Conservation (phyloP, 1,140 invertebrate species). For the Teleopsis dalmanni region DNA sequence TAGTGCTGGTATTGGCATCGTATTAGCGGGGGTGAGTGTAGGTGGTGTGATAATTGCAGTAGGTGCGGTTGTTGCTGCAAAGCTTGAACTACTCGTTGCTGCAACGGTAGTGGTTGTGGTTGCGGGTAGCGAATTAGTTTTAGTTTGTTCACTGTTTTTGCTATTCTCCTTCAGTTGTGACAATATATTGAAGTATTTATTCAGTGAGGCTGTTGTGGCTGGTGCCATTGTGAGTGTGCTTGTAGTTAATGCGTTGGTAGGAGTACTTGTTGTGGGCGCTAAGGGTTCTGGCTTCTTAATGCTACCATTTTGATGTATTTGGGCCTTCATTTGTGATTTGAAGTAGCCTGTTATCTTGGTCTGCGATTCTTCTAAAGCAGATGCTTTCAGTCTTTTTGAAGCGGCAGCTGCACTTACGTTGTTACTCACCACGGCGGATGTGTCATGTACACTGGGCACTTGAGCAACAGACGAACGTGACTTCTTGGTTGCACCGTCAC, state of each 20-base stretch:
- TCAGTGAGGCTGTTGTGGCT: conserved; percentile 37
- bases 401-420: conserved; percentile 5
- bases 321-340: conserved; percentile 67
- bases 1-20: conserved; percentile 24
- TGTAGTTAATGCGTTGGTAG: conserved; percentile 7
- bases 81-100: conserved; percentile 8
- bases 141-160: conserved; percentile 15
- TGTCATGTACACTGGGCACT: conserved; percentile 2
- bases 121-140: not conserved
- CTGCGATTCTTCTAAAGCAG: conserved; percentile 39
- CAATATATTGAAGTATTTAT: conserved; percentile 41
- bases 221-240: conserved; percentile 37
- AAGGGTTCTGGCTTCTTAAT: conserved; percentile 40
- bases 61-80: not conserved
- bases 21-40: not conserved
- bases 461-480: conserved; percentile 13
- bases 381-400: conserved; percentile 42
- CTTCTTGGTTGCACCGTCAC: conserved; percentile 16
- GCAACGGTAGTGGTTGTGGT: conserved; percentile 9
- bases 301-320: conserved; percentile 15
- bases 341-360: conserved; percentile 73
- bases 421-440: not conserved
- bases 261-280: not conserved
- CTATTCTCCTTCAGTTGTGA: conserved; percentile 37
- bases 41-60: conserved; percentile 3